Conservation (phyloP, 2,888 invertebrate species). For the Chaitophorus viminalis region DNA sequence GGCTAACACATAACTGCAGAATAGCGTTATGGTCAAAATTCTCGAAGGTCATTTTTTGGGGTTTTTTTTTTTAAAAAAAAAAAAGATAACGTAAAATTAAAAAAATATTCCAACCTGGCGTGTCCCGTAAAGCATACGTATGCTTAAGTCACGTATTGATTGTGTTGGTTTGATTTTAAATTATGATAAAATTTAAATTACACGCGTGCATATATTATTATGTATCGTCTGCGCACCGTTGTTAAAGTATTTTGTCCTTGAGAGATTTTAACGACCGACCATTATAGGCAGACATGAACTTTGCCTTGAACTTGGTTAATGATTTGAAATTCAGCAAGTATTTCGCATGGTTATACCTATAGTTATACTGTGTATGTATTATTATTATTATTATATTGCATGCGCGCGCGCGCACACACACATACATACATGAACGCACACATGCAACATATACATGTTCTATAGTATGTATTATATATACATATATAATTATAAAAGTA, state of each 20-base stretch:
- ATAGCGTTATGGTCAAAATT: constrained; percentile 31
- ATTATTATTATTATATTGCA: constrained; percentile 44
- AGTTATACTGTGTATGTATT: constrained; percentile 16
- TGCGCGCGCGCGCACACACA: not conserved
- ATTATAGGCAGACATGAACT: constrained; percentile 56
- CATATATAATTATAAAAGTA: not conserved
- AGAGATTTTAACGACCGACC: constrained; percentile 62
- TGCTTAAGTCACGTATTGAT: constrained; percentile 40
- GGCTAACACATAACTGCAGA: not conserved
- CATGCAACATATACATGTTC: not conserved
- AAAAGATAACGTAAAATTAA: not conserved
- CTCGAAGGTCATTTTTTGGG: constrained; percentile 31
- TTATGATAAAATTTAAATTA: constrained; percentile 55
- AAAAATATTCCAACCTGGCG: not conserved
- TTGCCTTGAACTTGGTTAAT: constrained; percentile 61
- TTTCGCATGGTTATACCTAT: constrained; percentile 50
- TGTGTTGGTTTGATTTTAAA: constrained; percentile 44
- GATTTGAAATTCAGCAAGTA: constrained; percentile 54
- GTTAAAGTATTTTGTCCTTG: constrained; percentile 53
- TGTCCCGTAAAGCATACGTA: constrained; percentile 18
- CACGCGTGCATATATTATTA: constrained; percentile 33
- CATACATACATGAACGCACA: not conserved
- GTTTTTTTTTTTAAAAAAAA: too few relatives aligned
- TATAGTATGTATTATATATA: too few relatives aligned
- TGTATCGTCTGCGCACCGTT: constrained; percentile 38